Conservation (phyloP, 2,797 vertebrate species). For the Microcaecilia unicolor region DNA sequence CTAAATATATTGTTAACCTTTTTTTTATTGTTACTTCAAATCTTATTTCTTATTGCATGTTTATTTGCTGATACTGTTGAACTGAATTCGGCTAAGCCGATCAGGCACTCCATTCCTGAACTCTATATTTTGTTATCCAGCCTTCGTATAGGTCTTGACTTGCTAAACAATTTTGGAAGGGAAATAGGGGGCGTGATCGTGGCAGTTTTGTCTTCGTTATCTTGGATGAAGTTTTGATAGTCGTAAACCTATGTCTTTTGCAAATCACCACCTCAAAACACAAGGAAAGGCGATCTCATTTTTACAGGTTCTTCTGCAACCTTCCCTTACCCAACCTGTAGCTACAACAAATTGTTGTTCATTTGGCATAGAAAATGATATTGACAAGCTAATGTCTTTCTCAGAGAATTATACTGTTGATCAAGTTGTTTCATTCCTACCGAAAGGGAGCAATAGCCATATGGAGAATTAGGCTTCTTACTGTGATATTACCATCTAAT, state of each 20-base stretch:
- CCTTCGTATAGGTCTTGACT: neutral
- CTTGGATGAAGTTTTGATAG: slow-evolving; percentile 10
- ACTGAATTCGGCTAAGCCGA: too few relatives aligned
- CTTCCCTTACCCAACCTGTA: slow-evolving; percentile 60
- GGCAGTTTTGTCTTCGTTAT: slow-evolving; percentile 1
- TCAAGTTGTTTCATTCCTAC: too few relatives aligned
- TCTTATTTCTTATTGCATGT: neutral
- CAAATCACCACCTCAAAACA: slow-evolving; percentile 62
- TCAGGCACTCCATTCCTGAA: neutral
- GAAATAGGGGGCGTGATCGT: too few relatives aligned
- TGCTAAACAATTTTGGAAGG: too few relatives aligned
- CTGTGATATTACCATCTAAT: too few relatives aligned
- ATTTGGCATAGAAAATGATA: too few relatives aligned
- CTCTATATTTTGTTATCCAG: neutral
- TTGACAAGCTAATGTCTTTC: slow-evolving; percentile 35
- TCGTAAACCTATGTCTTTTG: slow-evolving; percentile 32
- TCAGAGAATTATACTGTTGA: slow-evolving; percentile 38
- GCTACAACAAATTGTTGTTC: slow-evolving; percentile 60
- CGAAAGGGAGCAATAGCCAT: too few relatives aligned
- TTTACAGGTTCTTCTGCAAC: slow-evolving; percentile 61
- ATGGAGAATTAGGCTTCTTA: too few relatives aligned
- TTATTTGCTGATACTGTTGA: slow-evolving; percentile 1
- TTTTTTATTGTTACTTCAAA: neutral
- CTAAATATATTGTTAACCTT: neutral
- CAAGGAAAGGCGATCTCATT: slow-evolving; percentile 66